Evolutionary conservation across 2,797 vertebrate species (phyloP), one percentile per base, ranked within the genome.

Genomic region (Tragopan temminckii): DNA sequence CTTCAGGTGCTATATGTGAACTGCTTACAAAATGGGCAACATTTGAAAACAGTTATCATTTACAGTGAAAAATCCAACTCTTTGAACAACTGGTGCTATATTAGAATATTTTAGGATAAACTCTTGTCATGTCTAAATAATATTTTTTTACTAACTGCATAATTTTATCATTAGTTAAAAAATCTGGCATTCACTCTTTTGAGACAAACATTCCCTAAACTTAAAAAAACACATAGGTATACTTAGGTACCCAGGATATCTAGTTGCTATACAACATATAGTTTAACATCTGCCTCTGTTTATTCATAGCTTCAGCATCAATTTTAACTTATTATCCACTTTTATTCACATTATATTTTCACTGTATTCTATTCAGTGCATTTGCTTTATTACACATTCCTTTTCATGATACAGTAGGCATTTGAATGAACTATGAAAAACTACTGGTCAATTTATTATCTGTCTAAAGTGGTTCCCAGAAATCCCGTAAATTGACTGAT

Each of bases 331-430:
- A 27, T 57, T 43, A 68, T 43, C 53, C 52, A 80, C 58, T 89
- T 94, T 59, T 89, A 59, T 70, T 23, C 43, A 72, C 25, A 53
- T 66, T 36, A 59, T 45, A 84, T 76, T 53, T 77, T 81, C 48
- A 35, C 31, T 45, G 52, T 33, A 62, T 52, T 69, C 74, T 59
- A 40, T 61, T 58, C 31, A 86, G 38, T 58, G 8, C 46, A 72
- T 82, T 92, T 48, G 67, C 66, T 79, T 57, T 66, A 64, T 90
- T 89, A 84, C 42, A 2, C 21, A 55, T 80, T 91, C 85, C 88
- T 88, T 89, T 64, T 77, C 80, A 88, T 74, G 76, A 31, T 70
- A 20, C 33, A 80, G 20, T 69, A 57, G 85, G 59, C 46, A 84
- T 53, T 77, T 64, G 77, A 93, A 48, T 62, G 50, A 77, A 43